A percentile compares a stretch with the other conserved stretches of the same genome.
Conservation (phyloP, 2,888 invertebrate species). For the Autographa gamma region DNA sequence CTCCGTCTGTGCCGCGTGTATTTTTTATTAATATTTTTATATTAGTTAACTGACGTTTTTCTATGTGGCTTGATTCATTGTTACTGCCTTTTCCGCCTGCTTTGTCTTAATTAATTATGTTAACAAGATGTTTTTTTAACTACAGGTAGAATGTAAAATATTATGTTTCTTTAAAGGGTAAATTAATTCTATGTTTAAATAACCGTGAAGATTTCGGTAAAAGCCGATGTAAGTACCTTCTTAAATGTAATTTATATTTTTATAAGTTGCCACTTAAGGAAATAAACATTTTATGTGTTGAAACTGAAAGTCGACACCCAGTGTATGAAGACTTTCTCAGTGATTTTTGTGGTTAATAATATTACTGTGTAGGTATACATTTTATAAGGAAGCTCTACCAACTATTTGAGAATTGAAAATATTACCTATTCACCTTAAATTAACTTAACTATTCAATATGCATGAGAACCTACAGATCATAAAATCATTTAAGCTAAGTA, state of each 20-base stretch:
- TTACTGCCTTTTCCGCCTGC: conserved; percentile 42
- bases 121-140: conserved; percentile 26
- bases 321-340: background rate
- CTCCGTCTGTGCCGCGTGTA: conserved; percentile 57
- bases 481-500: background rate
- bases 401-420: too few species aligned
- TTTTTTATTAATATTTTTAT: conserved; percentile 69
- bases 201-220: background rate
- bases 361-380: background rate
- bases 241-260: background rate
- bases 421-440: too few species aligned
- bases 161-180: conserved; percentile 9
- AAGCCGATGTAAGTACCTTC: background rate
- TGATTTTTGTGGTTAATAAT: background rate
- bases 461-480: background rate
- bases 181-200: conserved; percentile 1
- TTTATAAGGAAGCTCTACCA: too few species aligned
- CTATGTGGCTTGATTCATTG: conserved; percentile 53
- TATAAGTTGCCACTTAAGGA: background rate
- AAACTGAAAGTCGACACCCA: background rate
- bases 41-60: conserved; percentile 60
- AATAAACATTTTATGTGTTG: background rate
- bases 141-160: conserved; percentile 17
- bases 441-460: too few species aligned
- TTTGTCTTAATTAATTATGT: conserved; percentile 51